Base-by-base conservation (phyloP, 1,140 invertebrate species). In the Drosophila littoralis region DNA sequence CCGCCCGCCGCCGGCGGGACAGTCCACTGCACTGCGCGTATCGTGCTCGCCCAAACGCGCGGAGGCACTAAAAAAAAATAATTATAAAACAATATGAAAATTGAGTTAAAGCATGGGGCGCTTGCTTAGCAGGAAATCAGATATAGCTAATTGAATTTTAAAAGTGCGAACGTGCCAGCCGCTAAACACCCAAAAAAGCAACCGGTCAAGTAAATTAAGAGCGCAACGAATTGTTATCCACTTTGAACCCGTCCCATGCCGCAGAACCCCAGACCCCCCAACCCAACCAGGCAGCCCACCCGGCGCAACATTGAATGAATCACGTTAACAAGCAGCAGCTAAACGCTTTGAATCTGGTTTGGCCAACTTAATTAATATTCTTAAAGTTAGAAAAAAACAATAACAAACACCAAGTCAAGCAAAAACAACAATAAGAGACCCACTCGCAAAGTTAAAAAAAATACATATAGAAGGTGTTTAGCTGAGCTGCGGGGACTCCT, bases 31-130 rank as follows among this genome's bases (percentile, higher is more conserved):
- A 15, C 59, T 93, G 90, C n/a, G 78, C 81, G 91, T 93, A 69
- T 94, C 92, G 75, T 93, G 93, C 67, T 94, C 93, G 1, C 94
- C 94, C 13, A 94, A 77, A 38, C 93, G 91, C n/a, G 94, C 92
- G 9, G 92, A 91, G 0, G 81, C 68, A 33, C 91, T 92, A 54
- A 7, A 78, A 66, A 66, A 45, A 7, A 46, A 42, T 48, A 52
- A 36, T 35, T 15, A 52, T 15, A 52, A 32, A 8, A 52, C n/a
- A 15, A 33, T 52, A 15, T 10, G 42, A 17, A 38, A 28, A 40
- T 36, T 36, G 13, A 54, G 51, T 54, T 54, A 2, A 38, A 50
- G 48, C 48, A 50, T 50, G 48, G 43, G 52, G 33, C 54, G 50
- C 54, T 65, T 50, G 77, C 79, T 82, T 79, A 79, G 57, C 73